phyloP scores from a whole-genome alignment of 2,113 vertebrate species.

The Colistium nudipinnis region DNA sequence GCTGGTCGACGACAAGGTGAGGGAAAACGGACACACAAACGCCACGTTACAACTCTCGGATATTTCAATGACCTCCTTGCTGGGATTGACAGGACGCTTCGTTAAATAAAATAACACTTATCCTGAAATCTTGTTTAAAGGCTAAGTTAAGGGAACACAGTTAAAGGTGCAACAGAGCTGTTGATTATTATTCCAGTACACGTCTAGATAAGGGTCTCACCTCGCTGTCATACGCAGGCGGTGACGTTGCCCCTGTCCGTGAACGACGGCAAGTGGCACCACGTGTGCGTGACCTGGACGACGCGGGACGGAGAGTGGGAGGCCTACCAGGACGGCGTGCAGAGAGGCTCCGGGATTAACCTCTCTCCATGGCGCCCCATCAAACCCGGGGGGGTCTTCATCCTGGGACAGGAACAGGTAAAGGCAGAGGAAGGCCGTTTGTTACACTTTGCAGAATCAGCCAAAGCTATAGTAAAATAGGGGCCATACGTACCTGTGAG shows the following conservation, averaged over 20 bases:
- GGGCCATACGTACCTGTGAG: not conserved
- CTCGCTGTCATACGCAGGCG: constrained; percentile 63
- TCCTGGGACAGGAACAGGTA: constrained; percentile 88
- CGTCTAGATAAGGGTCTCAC: not conserved
- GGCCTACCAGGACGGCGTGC: constrained; percentile 84
- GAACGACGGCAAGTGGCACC: constrained; percentile 86
- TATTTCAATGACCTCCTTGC: too few relatives aligned
- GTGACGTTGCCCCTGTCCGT: constrained; percentile 80
- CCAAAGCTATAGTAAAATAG: not conserved
- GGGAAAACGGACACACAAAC: not conserved
- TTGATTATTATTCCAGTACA: not conserved
- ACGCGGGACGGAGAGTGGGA: constrained; percentile 86
- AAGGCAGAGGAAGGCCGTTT: not conserved
- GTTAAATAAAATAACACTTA: too few relatives aligned
- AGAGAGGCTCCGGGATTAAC: constrained; percentile 81
- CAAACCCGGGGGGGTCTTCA: constrained; percentile 85
- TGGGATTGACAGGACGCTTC: too few relatives aligned
- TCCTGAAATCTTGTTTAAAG: too few relatives aligned
- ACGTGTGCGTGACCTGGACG: constrained; percentile 85
- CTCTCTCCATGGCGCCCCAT: constrained; percentile 87
- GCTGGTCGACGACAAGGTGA: constrained; percentile 83
- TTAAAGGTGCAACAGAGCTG: too few relatives aligned
- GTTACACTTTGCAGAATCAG: not conserved
- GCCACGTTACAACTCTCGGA: too few relatives aligned
- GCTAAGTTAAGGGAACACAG: too few relatives aligned